A percentile compares a stretch with the other conserved stretches of the same genome.
These are phyloP conservation scores for mouse (Mus musculus) DNA, from an alignment of 2,113 vertebrate species.

Conservation along the genomic window DNA sequence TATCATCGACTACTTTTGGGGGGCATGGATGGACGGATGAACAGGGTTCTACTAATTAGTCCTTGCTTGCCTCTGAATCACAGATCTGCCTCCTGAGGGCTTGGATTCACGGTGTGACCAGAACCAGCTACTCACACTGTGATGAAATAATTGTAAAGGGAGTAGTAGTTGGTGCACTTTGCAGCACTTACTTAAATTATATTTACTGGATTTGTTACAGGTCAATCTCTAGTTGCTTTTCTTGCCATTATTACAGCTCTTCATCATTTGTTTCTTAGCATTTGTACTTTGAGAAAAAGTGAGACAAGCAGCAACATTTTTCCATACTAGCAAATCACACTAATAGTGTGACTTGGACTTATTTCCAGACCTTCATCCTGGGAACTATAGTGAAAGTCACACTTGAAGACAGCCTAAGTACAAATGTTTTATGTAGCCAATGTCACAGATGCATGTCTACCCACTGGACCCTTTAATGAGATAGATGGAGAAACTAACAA, in stretches of 20 bases:
- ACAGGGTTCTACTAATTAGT: neutral
- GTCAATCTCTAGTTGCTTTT: neutral
- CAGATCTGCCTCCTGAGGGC: neutral
- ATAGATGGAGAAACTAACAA: neutral
- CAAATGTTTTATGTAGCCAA: neutral
- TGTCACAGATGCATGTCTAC: neutral
- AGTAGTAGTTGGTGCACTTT: neutral
- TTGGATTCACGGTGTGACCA: neutral
- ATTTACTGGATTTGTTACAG: neutral
- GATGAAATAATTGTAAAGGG: neutral
- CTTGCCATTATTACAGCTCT: neutral
- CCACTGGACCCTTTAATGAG: neutral
- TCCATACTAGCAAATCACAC: neutral
- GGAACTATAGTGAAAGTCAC: neutral
- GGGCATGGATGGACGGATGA: neutral
- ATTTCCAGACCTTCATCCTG: neutral
- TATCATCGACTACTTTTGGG: neutral
- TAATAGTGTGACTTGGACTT: neutral
- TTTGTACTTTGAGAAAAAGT: slow-evolving; percentile 35
- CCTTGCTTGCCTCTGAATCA: neutral
- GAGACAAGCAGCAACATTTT: slow-evolving; percentile 8
- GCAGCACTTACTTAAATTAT: neutral
- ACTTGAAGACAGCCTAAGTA: neutral
- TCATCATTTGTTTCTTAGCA: neutral
- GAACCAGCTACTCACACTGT: neutral